Evolutionary conservation across 2,797 vertebrate species (phyloP).

Genomic region (Peromyscus melanophrys): DNA sequence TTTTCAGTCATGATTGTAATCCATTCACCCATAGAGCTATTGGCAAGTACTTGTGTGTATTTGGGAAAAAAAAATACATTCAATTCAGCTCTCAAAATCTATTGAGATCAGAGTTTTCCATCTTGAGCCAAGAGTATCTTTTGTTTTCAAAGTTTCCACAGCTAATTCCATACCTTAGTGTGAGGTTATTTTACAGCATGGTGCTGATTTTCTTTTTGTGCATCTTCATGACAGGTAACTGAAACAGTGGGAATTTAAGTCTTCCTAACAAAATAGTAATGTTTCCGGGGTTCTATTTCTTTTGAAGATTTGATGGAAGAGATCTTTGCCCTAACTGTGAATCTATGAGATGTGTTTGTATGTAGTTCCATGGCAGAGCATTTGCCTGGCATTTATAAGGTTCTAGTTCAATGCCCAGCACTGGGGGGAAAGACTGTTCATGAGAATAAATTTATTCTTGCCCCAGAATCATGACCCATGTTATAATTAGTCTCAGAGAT

Average conservation of each 20-base stretch:
- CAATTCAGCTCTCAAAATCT: not conserved
- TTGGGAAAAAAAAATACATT: not conserved
- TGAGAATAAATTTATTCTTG: conserved; percentile 56
- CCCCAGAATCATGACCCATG: not conserved
- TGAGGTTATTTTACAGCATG: conserved; percentile 34
- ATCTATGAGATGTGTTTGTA: not conserved
- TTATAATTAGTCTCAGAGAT: conserved; percentile 55
- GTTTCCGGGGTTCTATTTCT: not conserved
- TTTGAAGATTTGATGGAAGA: not conserved
- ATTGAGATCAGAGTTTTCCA: conserved; percentile 19
- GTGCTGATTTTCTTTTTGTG: not conserved
- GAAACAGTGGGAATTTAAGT: conserved; percentile 12
- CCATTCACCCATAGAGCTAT: not conserved
- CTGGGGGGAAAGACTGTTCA: not conserved
- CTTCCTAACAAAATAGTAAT: conserved; percentile 1
- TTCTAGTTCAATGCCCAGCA: not conserved
- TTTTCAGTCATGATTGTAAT: conserved; percentile 21
- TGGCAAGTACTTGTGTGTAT: not conserved
- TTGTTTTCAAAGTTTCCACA: conserved; percentile 45
- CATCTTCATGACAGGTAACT: conserved; percentile 36
- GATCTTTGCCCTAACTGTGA: conserved; percentile 24
- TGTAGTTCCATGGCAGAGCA: not conserved
- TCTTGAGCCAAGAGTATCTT: not conserved
- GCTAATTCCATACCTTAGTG: not conserved
- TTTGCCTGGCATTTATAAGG: not conserved